phyloP scores from a whole-genome alignment of 1,140 invertebrate genomes.

The Neodiprion virginianus region DNA sequence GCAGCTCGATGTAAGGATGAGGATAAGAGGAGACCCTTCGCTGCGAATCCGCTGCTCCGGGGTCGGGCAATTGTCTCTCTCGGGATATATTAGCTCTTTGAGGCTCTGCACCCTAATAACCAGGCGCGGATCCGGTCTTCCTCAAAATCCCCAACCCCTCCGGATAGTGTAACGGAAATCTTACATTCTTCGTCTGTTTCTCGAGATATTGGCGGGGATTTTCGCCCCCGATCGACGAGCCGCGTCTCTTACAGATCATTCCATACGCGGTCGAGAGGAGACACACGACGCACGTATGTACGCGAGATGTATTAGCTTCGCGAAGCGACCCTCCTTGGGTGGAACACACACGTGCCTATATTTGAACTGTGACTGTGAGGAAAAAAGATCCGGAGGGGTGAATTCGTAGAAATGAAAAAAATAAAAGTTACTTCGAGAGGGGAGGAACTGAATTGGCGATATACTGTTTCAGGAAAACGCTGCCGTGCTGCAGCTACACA shows the following conservation, averaged over 20 bases:
- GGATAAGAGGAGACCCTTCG: constrained; percentile 17
- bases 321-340: too few species aligned
- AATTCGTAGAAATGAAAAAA: background rate
- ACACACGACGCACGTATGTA: too few species aligned
- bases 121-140: background rate
- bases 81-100: constrained; percentile 48
- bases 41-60: constrained; percentile 17
- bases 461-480: constrained; percentile 52
- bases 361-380: too few species aligned
- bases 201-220: too few species aligned
- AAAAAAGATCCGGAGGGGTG: too few species aligned
- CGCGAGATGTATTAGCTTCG: too few species aligned
- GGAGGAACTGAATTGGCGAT: background rate
- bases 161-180: background rate
- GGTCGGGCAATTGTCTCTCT: constrained; percentile 35
- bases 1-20: constrained; percentile 9
- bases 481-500: constrained; percentile 60
- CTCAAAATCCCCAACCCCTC: background rate
- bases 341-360: too few species aligned
- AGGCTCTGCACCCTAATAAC: constrained; percentile 35
- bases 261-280: too few species aligned
- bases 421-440: background rate
- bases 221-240: too few species aligned
- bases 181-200: too few species aligned
- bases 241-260: too few species aligned